Evolutionary conservation across 2,888 invertebrate species (phyloP).

Genomic region (Patella ulyssiponensis): DNA sequence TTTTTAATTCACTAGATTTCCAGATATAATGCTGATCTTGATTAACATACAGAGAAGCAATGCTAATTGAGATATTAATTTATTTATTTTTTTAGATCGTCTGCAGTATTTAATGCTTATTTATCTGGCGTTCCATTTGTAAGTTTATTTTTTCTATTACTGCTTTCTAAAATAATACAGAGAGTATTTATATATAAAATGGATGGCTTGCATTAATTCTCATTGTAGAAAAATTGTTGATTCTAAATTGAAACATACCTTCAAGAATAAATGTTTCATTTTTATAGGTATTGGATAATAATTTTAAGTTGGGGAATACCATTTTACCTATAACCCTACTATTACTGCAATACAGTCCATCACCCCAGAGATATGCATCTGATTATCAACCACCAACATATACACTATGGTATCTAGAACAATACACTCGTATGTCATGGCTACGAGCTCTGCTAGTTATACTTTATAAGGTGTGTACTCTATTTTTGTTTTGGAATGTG

Average conservation of each 20-base stretch:
- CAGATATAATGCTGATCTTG: no score
- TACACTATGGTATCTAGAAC: slow-evolving; percentile 89
- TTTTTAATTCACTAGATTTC: no score
- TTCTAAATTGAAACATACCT: no score
- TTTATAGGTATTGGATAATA: slow-evolving; percentile 86
- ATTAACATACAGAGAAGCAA: no score
- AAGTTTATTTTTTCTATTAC: slow-evolving; percentile 40
- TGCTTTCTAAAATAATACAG: no score
- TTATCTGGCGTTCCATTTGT: slow-evolving; percentile 88
- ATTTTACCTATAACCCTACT: slow-evolving; percentile 88
- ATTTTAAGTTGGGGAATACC: slow-evolving; percentile 92
- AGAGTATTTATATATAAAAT: no score
- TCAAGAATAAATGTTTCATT: background rate
- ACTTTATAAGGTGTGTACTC: slow-evolving; percentile 86
- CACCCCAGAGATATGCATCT: slow-evolving; percentile 79
- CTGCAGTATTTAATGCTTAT: slow-evolving; percentile 96
- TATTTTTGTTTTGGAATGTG: no score
- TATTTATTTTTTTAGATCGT: slow-evolving; percentile 77
- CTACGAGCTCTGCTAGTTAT: slow-evolving; percentile 92
- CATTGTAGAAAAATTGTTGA: no score
- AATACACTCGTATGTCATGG: slow-evolving; percentile 91
- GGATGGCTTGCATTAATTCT: no score
- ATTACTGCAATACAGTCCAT: slow-evolving; percentile 86
- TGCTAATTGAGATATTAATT: no score
- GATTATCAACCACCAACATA: slow-evolving; percentile 81